phyloP scores from a whole-genome alignment of 2,797 vertebrate genomes.

The Parotocinclus haroldoi region DNA sequence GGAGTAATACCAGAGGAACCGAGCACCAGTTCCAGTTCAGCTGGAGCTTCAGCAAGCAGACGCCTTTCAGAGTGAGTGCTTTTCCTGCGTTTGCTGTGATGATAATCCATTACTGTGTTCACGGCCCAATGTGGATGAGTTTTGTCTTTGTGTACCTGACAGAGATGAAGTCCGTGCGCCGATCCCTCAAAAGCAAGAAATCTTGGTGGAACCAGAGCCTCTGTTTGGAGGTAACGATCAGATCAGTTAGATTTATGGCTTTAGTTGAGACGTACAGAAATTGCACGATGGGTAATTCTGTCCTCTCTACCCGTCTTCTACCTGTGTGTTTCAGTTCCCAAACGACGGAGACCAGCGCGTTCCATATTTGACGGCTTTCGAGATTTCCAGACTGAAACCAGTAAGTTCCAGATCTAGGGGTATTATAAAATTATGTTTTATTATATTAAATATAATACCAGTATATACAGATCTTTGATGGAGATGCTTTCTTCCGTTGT shows the following conservation, averaged over 20 bases:
- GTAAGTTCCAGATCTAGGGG: slow-evolving; percentile 67
- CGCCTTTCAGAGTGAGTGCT: slow-evolving; percentile 68
- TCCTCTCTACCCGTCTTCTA: neutral
- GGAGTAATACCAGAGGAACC: slow-evolving; percentile 93
- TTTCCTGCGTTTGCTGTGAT: neutral
- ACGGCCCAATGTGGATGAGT: neutral
- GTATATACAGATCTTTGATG: too few relatives aligned
- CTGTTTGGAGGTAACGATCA: slow-evolving; percentile 84
- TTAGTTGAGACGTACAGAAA: too few relatives aligned
- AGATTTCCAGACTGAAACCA: slow-evolving; percentile 98
- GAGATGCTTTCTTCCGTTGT: too few relatives aligned
- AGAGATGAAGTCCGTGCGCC: slow-evolving; percentile 96
- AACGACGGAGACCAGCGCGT: slow-evolving; percentile 91
- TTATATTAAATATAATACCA: too few relatives aligned
- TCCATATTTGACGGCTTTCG: slow-evolving; percentile 99
- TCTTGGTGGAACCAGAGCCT: slow-evolving; percentile 95
- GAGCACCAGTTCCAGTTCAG: slow-evolving; percentile 92
- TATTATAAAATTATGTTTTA: too few relatives aligned
- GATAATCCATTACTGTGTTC: neutral
- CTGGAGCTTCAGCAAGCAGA: slow-evolving; percentile 79
- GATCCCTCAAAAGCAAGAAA: slow-evolving; percentile 98
- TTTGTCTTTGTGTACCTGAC: slow-evolving; percentile 28
- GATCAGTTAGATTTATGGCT: neutral
- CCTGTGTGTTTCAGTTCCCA: slow-evolving; percentile 77
- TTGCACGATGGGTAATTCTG: neutral